These are phyloP conservation scores for Ctenoplectra terminalis DNA, from an alignment of 1,140 invertebrate species.

Conservation along the genomic window DNA sequence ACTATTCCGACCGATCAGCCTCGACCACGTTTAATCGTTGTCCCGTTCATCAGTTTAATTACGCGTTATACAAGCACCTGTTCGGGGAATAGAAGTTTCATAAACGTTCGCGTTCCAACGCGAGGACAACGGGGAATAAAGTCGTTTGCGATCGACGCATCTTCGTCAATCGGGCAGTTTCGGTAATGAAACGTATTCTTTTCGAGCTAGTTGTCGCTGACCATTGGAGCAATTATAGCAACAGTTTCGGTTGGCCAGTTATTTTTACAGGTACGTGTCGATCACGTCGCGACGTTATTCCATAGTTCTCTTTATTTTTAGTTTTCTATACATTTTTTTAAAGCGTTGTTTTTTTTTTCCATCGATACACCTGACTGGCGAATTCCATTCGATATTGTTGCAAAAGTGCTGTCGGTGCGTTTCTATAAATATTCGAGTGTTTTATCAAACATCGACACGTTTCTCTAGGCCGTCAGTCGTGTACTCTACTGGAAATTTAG, in stretches of 20 bases:
- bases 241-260: neutral
- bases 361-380: neutral
- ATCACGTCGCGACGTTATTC: neutral
- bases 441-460: constrained; percentile 22
- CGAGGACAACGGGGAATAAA: neutral
- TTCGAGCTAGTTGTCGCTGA: neutral
- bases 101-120: neutral
- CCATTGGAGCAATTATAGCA: constrained; percentile 5
- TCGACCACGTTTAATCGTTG: neutral
- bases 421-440: constrained; percentile 23
- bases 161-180: neutral
- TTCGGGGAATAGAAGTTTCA: constrained; percentile 13
- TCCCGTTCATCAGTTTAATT: constrained; percentile 26
- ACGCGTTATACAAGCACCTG: constrained; percentile 7
- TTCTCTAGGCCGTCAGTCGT: neutral
- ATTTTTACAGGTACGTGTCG: neutral
- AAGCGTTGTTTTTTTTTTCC: no score
- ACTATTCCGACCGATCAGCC: neutral
- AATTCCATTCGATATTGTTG: constrained; percentile 13
- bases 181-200: constrained; percentile 36
- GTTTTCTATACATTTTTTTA: neutral
- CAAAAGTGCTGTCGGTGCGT: constrained; percentile 10
- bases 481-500: neutral
- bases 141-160: constrained; percentile 10
- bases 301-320: neutral